phyloP scores from a whole-genome alignment of 2,888 invertebrate species.

The Mechanitis mazaeus region DNA sequence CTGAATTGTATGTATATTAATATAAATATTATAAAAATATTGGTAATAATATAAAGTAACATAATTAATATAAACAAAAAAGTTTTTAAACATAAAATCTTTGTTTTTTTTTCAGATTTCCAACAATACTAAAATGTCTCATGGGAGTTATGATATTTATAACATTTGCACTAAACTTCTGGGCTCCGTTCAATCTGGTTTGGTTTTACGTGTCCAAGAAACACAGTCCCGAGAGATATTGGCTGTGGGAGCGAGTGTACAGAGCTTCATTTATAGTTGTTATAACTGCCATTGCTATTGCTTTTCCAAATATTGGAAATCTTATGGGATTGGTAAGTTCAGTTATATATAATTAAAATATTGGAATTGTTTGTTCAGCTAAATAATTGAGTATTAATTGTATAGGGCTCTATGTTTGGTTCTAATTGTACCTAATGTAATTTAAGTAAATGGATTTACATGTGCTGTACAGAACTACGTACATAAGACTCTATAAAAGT shows the following conservation, averaged over 20 bases:
- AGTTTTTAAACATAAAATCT: background rate
- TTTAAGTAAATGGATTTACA: too few relatives aligned
- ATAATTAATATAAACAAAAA: background rate
- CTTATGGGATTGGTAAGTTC: slow-evolving; percentile 63
- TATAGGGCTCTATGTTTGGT: too few relatives aligned
- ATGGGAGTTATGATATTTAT: slow-evolving; percentile 70
- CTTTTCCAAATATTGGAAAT: slow-evolving; percentile 65
- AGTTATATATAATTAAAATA: background rate
- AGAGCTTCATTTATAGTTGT: slow-evolving; percentile 47
- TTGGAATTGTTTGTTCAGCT: background rate
- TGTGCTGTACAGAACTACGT: too few relatives aligned
- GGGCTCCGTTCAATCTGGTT: slow-evolving; percentile 67
- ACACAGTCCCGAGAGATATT: slow-evolving; percentile 49
- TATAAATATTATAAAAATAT: background rate
- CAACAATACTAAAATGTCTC: slow-evolving; percentile 55
- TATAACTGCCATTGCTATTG: slow-evolving; percentile 57
- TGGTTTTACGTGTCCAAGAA: slow-evolving; percentile 61
- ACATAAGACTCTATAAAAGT: too few relatives aligned
- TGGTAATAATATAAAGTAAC: too few relatives aligned
- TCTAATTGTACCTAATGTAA: background rate
- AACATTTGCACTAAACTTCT: slow-evolving; percentile 66
- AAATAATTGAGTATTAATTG: too few relatives aligned
- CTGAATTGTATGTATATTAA: slow-evolving; percentile 49
- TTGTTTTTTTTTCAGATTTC: slow-evolving; percentile 47
- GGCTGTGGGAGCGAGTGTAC: slow-evolving; percentile 65